A percentile compares a stretch with the other conserved stretches of the same genome.
These are phyloP conservation scores for Enteromius radiatus DNA, from an alignment of 2,797 vertebrate species.

Conservation along the genomic window DNA sequence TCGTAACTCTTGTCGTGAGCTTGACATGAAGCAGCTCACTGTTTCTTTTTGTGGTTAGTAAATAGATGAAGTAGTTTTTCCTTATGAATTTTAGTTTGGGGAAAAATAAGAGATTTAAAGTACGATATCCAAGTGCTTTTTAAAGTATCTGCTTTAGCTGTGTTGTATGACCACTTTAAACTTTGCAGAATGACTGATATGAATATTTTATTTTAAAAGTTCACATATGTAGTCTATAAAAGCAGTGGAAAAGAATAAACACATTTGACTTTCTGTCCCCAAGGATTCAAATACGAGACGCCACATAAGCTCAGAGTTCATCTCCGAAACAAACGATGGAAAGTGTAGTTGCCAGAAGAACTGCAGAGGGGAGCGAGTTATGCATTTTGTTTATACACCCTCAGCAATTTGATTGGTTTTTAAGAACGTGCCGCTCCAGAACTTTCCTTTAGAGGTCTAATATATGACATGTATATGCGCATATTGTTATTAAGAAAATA, in stretches of 20 bases:
- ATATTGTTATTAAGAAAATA: slow-evolving; percentile 33
- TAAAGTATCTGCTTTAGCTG: not conserved
- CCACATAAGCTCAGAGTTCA: slow-evolving; percentile 14
- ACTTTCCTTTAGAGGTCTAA: not conserved
- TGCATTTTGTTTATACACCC: slow-evolving; percentile 28
- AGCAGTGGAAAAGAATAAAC: not conserved
- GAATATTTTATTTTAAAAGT: not conserved
- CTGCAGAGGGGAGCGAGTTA: slow-evolving; percentile 7
- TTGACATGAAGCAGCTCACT: slow-evolving; percentile 11
- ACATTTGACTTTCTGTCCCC: not conserved
- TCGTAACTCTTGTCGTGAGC: slow-evolving; percentile 34
- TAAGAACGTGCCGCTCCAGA: not conserved
- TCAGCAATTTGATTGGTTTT: slow-evolving; percentile 2
- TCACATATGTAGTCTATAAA: not conserved
- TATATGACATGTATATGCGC: not conserved
- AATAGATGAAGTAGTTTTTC: slow-evolving; percentile 32
- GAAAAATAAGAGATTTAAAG: slow-evolving; percentile 21
- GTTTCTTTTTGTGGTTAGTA: slow-evolving; percentile 39
- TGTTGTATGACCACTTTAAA: not conserved
- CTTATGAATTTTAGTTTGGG: slow-evolving; percentile 16
- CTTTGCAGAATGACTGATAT: not conserved
- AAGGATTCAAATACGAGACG: not conserved
- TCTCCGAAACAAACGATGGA: slow-evolving; percentile 8
- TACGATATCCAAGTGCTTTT: not conserved
- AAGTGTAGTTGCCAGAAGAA: slow-evolving; percentile 7